Conservation (phyloP, 2,888 invertebrate genomes). For the Scaptomyza polygonia region DNA sequence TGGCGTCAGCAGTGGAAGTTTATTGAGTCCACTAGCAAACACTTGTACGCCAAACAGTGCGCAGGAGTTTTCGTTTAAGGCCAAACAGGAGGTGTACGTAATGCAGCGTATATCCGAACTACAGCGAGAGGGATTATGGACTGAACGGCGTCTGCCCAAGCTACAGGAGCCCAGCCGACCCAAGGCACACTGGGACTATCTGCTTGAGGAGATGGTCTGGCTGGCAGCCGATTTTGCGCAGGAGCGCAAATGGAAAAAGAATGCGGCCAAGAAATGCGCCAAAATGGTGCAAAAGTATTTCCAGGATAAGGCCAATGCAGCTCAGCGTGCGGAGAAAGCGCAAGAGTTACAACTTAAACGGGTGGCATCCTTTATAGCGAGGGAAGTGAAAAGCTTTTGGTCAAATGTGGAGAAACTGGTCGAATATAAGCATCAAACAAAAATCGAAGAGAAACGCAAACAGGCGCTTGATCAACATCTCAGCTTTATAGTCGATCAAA, state of each 20-base stretch:
- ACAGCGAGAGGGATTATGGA: slow-evolving; percentile 97
- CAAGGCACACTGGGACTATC: slow-evolving; percentile 99
- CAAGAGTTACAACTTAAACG: slow-evolving; percentile 93
- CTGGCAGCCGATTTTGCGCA: slow-evolving; percentile 98
- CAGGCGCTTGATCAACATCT: slow-evolving; percentile 98
- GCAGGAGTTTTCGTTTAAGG: slow-evolving; percentile 91
- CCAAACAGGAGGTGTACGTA: slow-evolving; percentile 96
- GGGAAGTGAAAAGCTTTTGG: slow-evolving; percentile 98
- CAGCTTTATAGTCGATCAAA: slow-evolving; percentile 98
- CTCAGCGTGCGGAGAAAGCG: slow-evolving; percentile 95
- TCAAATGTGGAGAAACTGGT: slow-evolving; percentile 97
- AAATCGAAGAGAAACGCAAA: slow-evolving; percentile 96
- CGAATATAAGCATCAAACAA: slow-evolving; percentile 95
- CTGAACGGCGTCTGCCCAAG: slow-evolving; percentile 95
- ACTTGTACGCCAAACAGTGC: slow-evolving; percentile 65
- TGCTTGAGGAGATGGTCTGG: slow-evolving; percentile 99
- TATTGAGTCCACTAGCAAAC: slow-evolving; percentile 72
- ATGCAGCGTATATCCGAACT: slow-evolving; percentile 96
- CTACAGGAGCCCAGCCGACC: slow-evolving; percentile 94
- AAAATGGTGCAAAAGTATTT: slow-evolving; percentile 96
- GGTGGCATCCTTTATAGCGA: slow-evolving; percentile 95
- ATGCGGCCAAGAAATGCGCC: slow-evolving; percentile 96
- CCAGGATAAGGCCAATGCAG: slow-evolving; percentile 95
- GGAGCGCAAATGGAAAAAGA: slow-evolving; percentile 99
- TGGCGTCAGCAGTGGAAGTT: slow-evolving; percentile 60